phyloP scores from a whole-genome alignment of 2,888 invertebrate genomes.

The Orgyia antiqua region DNA sequence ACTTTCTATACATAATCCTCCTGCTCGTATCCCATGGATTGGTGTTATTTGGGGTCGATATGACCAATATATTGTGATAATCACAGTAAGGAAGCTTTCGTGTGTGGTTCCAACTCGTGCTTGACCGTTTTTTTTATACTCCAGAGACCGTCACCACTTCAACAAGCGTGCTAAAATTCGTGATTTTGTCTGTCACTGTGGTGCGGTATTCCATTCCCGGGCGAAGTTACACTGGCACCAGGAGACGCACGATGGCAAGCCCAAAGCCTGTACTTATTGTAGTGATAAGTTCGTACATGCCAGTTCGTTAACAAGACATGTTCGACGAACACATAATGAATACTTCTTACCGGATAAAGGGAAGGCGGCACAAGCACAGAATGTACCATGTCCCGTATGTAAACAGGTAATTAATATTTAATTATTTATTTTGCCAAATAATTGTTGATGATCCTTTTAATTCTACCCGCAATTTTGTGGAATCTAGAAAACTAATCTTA shows the following conservation, averaged over 20 bases:
- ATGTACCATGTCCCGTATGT: constrained; percentile 88
- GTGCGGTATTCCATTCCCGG: constrained; percentile 88
- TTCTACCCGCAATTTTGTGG: too few relatives aligned
- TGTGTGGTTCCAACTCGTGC: too few relatives aligned
- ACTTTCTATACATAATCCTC: too few relatives aligned
- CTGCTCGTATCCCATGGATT: too few relatives aligned
- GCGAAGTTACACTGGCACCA: constrained; percentile 92
- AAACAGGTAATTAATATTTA: constrained; percentile 76
- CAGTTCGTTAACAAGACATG: constrained; percentile 89
- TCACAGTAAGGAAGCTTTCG: too few relatives aligned
- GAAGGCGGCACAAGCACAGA: constrained; percentile 72
- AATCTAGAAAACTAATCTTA: too few relatives aligned
- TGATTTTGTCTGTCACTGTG: constrained; percentile 88
- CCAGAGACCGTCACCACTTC: constrained; percentile 84
- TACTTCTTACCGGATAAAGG: constrained; percentile 83
- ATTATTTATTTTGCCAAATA: too few relatives aligned
- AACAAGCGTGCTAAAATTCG: constrained; percentile 82
- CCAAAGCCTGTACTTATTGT: constrained; percentile 90
- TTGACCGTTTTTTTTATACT: too few relatives aligned
- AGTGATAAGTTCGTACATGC: constrained; percentile 92
- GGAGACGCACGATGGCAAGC: constrained; percentile 89
- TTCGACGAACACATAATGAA: constrained; percentile 87
- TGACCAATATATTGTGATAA: too few relatives aligned
- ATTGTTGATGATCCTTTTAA: too few relatives aligned
- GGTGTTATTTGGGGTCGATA: too few relatives aligned